Conservation (phyloP, 2,888 invertebrate species). For the Tenodera sinensis region DNA sequence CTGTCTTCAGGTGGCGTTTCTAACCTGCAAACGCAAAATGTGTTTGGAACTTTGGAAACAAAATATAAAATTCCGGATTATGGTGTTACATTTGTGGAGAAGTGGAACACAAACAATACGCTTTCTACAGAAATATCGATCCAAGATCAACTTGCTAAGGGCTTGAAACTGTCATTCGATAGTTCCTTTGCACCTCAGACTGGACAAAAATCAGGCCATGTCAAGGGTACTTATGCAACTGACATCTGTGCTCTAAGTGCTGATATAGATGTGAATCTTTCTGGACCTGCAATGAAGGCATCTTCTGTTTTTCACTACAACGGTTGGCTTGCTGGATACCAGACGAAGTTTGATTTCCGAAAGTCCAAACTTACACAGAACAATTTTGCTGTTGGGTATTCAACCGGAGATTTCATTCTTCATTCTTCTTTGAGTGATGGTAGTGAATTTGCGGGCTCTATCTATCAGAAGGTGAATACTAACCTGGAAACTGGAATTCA, state of each 20-base stretch:
- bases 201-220: conserved; percentile 86
- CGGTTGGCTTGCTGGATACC: conserved; percentile 48
- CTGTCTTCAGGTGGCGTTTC: conserved; percentile 89
- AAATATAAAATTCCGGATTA: conserved; percentile 90
- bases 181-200: conserved; percentile 93
- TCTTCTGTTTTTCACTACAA: conserved; percentile 86
- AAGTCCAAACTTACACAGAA: too few relatives aligned
- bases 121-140: conserved; percentile 87
- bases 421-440: too few relatives aligned
- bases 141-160: conserved; percentile 86
- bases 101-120: conserved; percentile 98
- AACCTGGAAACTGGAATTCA: conserved; percentile 86
- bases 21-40: conserved; percentile 90
- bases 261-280: conserved; percentile 81
- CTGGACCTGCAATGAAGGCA: conserved; percentile 79
- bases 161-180: conserved; percentile 87
- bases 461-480: conserved; percentile 88
- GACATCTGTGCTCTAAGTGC: conserved; percentile 79
- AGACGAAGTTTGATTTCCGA: too few relatives aligned
- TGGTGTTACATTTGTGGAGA: conserved; percentile 90
- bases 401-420: too few relatives aligned
- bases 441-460: conserved; percentile 87
- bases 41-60: conserved; percentile 86
- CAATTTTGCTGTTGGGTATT: too few relatives aligned
- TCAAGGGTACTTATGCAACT: conserved; percentile 84